Base-by-base conservation (phyloP, 2,113 vertebrate genomes). In the Rissa tridactyla region DNA sequence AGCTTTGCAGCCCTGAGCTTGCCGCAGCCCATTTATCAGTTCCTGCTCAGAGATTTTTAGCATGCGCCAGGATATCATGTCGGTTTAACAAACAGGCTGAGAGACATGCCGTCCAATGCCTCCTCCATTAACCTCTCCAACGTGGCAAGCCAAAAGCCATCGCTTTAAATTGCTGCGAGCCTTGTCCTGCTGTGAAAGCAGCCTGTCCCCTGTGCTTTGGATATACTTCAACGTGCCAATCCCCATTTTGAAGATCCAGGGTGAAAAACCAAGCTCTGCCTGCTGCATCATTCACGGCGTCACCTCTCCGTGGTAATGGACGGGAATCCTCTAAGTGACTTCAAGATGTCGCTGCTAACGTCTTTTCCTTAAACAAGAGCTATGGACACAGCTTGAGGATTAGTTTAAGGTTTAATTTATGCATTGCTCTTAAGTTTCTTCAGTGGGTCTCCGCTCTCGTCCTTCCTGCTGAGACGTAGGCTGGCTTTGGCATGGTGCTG, bases 141-240 rank as follows among this genome's bases (percentile, higher is more conserved):
- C 10, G 20, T 15, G 90, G 85, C n/a, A 5, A 93, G 92, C 88
- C 95, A 91, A 91, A 75, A 95, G 90, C 83, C 88, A 18, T 64
- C 14, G 2, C 73, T 47, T 55, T 29, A 68, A 81, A 94, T 83
- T 75, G 94, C 95, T 83, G 88, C 57, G 30, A 76, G 82, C 38
- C 75, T n/a, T 4, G 72, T 94, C 96, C 95, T 96, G 95, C 95
- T 92, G 95, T 64, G 92, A 78, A 26, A 90, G 86, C 96, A 81
- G 94, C 90, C 88, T 96, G 84, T 93, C 82, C 86, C 89, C 90
- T 62, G 86, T 13, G 49, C 95, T 71, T 81, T 86, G 73, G 95
- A 71, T 94, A 21, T 5, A 34, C 86, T 76, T 73, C 8, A 21
- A 78, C 61, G 5, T 61, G 88, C 90, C 92, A 92, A 16, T 60